Evolutionary conservation across 2,113 vertebrate genomes (phyloP).

Genomic region (Dasyprocta punctata): DNA sequence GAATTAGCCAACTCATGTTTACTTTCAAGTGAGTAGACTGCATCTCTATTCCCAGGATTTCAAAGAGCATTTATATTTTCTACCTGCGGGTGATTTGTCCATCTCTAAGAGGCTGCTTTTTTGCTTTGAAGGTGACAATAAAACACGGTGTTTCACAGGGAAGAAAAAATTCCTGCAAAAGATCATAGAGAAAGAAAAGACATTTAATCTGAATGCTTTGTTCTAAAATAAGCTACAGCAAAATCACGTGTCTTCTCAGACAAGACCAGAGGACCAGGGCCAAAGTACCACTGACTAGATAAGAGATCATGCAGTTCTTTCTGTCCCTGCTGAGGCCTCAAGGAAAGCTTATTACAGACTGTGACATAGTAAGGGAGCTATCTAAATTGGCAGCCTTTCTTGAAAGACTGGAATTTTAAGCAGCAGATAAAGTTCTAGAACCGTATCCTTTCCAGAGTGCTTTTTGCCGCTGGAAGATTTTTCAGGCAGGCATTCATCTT

Average conservation of each 20-base stretch:
- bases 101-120: conserved; percentile 27
- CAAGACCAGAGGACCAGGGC: not conserved
- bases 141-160: not conserved
- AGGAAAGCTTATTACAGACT: not conserved
- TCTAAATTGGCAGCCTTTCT: not conserved
- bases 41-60: not conserved
- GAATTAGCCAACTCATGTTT: not conserved
- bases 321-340: not conserved
- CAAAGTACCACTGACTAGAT: not conserved
- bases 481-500: not conserved
- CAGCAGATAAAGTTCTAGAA: conserved; percentile 9
- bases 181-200: not conserved
- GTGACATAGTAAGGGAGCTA: not conserved
- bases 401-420: not conserved
- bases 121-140: conserved; percentile 33
- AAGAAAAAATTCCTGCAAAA: not conserved
- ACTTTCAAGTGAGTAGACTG: not conserved
- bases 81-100: not conserved
- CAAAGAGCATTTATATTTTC: not conserved
- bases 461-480: conserved; percentile 3
- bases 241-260: not conserved
- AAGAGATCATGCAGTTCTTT: not conserved
- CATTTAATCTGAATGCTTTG: not conserved
- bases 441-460: not conserved
- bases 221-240: not conserved